Evolutionary conservation across 2,888 invertebrate genomes (phyloP), one percentile per base, ranked within the genome.

Genomic region (Gasteruption jaculator): DNA sequence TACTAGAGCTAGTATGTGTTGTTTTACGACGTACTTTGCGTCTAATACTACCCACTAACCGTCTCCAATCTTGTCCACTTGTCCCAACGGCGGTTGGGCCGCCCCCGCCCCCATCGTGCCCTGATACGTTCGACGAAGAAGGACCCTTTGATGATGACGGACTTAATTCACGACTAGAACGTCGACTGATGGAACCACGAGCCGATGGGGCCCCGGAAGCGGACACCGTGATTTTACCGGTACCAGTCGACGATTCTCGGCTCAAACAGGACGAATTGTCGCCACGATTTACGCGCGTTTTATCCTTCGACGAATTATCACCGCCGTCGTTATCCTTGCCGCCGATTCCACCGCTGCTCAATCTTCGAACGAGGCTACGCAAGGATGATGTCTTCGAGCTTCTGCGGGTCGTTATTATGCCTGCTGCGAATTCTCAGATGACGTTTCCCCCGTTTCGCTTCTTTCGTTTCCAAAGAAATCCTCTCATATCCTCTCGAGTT

Each of bases 11-110:
- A 53, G 49, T 50, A 38, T 57, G 62, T 11, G 50, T 37, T 18
- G 56, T 42, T 45, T 65, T 69, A 6, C 68, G 57, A 42, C 67
- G 58, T 18, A 71, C 71, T 47, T 67, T 68, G 11, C 71, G 61
- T 37, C 66, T 57, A 26, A 71, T 71, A 47, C 71, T 71, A 29
- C 71, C 71, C 21, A 71, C 67, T 63, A 71, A 48, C 60, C 70
- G 57, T 60, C 69, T 57, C 71, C 71, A 69, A 58, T 71, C 71
- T 48, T 70, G 69, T 47, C 64, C 57, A 41, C 38, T 37, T 36
- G 44, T 49, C 43, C 50, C 41, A 45, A 52, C 37, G 20, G 50
- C 48, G 26, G 38, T 20, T 20, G 44, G 42, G 38, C 21, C 22
- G 38, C 52, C 45, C 34, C 49, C 41, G 42, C 53, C 50, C 45